Percentiles rank a stretch among this genome's conserved stretches.
Conservation (phyloP, 1,140 invertebrate species). For the Eupristina koningsbergeri region DNA sequence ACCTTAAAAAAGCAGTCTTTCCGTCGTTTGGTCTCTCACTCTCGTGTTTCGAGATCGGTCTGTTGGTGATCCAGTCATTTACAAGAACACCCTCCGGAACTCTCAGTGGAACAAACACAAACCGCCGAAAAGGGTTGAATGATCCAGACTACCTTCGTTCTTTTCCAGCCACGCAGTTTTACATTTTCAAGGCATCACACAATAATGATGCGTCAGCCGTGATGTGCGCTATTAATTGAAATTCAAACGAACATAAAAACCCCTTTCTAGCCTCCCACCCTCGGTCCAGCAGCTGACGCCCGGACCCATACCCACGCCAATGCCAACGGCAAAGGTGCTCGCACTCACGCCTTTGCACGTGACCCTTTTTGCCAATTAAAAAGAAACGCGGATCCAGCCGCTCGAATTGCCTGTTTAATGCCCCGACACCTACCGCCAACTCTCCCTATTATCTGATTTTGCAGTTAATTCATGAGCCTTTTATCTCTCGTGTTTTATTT, state of each 20-base stretch:
- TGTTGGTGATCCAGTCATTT: not conserved
- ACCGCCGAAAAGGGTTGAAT: constrained; percentile 30
- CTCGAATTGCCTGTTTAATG: constrained; percentile 41
- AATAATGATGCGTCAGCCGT: constrained; percentile 58
- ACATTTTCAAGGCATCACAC: constrained; percentile 24
- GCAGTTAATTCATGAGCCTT: constrained; percentile 22
- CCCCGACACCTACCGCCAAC: constrained; percentile 10
- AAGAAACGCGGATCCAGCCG: constrained; percentile 7
- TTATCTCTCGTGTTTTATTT: not conserved
- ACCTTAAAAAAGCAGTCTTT: too few species aligned
- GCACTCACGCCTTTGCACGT: not conserved
- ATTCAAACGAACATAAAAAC: constrained; percentile 64
- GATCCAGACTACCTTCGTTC: not conserved
- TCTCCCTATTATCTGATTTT: constrained; percentile 29
- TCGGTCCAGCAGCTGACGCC: constrained; percentile 20
- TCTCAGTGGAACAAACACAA: constrained; percentile 37
- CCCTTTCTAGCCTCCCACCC: constrained; percentile 47
- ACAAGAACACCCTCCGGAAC: constrained; percentile 23
- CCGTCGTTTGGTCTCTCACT: not conserved
- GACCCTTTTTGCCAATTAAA: constrained; percentile 31
- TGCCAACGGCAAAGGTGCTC: not conserved
- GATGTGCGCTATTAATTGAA: constrained; percentile 61
- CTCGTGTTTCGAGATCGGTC: not conserved
- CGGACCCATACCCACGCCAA: not conserved
- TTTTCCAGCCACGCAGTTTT: not conserved